These are phyloP conservation scores for Planiliza haematocheilus DNA, from an alignment of 2,113 vertebrate species.

Conservation along the genomic window DNA sequence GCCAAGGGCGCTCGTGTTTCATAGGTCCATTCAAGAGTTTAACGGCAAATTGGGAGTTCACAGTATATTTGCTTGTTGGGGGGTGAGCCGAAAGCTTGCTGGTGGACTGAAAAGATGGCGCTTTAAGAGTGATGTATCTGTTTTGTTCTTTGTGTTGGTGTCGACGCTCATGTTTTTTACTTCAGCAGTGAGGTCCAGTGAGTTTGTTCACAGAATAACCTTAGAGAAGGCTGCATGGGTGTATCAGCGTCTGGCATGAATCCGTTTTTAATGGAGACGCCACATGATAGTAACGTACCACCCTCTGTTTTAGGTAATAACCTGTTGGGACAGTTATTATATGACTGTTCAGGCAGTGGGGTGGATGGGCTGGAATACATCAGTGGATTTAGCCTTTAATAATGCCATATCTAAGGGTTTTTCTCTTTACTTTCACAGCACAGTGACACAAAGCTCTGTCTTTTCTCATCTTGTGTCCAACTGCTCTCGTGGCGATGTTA, in stretches of 20 bases:
- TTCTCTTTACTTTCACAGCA: slow-evolving; percentile 13
- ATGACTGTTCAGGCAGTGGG: not conserved
- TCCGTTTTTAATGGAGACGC: not conserved
- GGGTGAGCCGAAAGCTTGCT: not conserved
- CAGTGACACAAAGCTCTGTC: slow-evolving; percentile 29
- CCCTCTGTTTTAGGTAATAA: not conserved
- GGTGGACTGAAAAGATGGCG: slow-evolving; percentile 18
- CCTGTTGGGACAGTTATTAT: not conserved
- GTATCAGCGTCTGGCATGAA: slow-evolving; percentile 33
- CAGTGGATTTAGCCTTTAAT: slow-evolving; percentile 11
- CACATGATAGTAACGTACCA: not conserved
- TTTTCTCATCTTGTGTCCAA: slow-evolving; percentile 31
- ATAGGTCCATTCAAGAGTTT: slow-evolving; percentile 7
- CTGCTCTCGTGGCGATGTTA: slow-evolving; percentile 10
- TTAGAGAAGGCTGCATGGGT: slow-evolving; percentile 46
- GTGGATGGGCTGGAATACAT: not conserved
- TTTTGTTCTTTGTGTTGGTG: slow-evolving; percentile 69
- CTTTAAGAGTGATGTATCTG: slow-evolving; percentile 49
- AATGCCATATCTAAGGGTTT: slow-evolving; percentile 30
- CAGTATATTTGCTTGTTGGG: slow-evolving; percentile 38
- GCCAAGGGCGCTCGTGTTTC: not conserved
- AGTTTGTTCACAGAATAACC: slow-evolving; percentile 59
- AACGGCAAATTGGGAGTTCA: slow-evolving; percentile 24
- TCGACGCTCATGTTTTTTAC: slow-evolving; percentile 64
- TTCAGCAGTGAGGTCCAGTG: slow-evolving; percentile 57